Evolutionary conservation across 1,140 invertebrate genomes (phyloP).

Genomic region (Cataglyphis hispanica): DNA sequence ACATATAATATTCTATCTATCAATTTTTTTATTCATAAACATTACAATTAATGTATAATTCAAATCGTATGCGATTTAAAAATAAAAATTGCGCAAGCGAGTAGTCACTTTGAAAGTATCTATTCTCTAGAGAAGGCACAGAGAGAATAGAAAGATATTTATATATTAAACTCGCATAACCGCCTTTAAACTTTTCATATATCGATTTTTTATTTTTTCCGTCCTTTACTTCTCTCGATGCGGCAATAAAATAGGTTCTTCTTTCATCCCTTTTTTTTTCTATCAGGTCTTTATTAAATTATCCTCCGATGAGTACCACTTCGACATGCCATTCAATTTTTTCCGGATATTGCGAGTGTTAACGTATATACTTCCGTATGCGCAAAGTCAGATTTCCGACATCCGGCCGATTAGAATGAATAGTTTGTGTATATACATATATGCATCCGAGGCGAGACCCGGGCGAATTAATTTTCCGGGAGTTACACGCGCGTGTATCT

Average conservation of each 20-base stretch:
- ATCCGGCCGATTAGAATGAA: conserved; percentile 29
- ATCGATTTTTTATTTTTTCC: neutral
- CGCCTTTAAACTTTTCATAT: neutral
- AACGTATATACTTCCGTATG: neutral
- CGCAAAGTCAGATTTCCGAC: conserved; percentile 19
- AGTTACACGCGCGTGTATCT: conserved; percentile 53
- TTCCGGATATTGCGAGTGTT: neutral
- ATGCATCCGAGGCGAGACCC: neutral
- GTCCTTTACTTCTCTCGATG: neutral
- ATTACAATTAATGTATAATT: neutral
- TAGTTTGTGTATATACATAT: neutral
- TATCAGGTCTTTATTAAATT: conserved; percentile 13
- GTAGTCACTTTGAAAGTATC: neutral
- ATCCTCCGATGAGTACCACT: neutral
- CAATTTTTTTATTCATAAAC: neutral
- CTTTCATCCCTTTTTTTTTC: neutral
- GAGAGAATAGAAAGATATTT: too few species aligned
- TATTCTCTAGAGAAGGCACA: neutral
- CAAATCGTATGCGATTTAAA: neutral
- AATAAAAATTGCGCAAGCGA: neutral
- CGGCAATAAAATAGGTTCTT: neutral
- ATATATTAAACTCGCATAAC: too few species aligned
- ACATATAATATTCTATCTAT: neutral
- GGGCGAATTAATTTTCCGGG: conserved; percentile 69
- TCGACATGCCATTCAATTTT: too few species aligned